Base-by-base conservation (phyloP, 2,888 invertebrate genomes). In the Lithophane semibrunnea region DNA sequence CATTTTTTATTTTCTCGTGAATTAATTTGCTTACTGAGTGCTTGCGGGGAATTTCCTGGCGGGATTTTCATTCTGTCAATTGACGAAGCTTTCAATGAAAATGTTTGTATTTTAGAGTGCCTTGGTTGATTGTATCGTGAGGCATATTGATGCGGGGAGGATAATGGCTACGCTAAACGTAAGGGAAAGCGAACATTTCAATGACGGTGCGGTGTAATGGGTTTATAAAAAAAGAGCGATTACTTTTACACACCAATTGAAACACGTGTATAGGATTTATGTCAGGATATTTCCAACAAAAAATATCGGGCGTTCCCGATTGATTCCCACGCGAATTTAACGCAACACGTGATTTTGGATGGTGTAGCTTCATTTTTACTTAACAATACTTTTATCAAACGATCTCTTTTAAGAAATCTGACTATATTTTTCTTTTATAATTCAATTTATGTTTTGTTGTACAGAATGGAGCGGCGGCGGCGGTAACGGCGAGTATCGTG, bases 391-490 rank as follows among this genome's bases (percentile, higher is more conserved):
- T 54, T 47, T 63, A 37, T 37, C 13, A 54, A 37, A 77, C n/a
- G 9, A 37, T 60, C 18, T 24, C 16, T 24, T 7, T 64, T 13
- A 16, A 21, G 8, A 77, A 44, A 16, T 58, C 10, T 7, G 5
- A 52, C 2, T 37, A 3, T 3, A 13, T 68, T 21, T 67, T 52
- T 60, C 24, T 47, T 58, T 44, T 63, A 9, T 60, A 65, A 13
- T 61, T 3, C 9, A 63, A 60, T 71, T 24, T 83, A 68, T 65
- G 29, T 81, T 79, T 85, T 88, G 88, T 89, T 84, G 86, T 96
- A 29, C 97, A 98, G 98, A 98, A 96, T 98, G 98, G 98, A 98
- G 98, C 92, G 98, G 98, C 13, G 87, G 86, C 91, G 95, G 97
- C 87, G 95, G 95, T 73, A 96, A 96, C 88, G 98, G 98, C 90